phyloP scores from a whole-genome alignment of 2,888 invertebrate genomes.

The Apocheima hispidaria region DNA sequence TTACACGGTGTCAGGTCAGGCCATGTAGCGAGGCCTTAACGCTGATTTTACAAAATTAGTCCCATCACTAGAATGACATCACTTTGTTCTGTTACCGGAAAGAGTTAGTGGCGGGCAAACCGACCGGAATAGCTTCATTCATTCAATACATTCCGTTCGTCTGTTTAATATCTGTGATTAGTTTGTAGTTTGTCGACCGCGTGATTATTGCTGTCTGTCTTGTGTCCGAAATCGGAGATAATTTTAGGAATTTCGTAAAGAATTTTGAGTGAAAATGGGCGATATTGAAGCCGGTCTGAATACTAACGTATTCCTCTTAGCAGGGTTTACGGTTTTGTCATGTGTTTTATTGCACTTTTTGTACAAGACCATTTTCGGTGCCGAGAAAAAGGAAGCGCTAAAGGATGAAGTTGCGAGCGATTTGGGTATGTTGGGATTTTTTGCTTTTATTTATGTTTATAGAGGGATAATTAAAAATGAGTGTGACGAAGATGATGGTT shows the following conservation, averaged over 20 bases:
- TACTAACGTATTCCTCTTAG: constrained; percentile 63
- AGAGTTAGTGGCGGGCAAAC: constrained; percentile 12
- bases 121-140: constrained; percentile 36
- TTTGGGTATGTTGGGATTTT: constrained; percentile 63
- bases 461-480: not conserved
- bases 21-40: no score
- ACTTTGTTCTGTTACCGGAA: constrained; percentile 2
- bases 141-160: constrained; percentile 47
- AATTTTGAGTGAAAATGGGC: constrained; percentile 80
- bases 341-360: constrained; percentile 74
- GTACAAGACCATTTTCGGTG: constrained; percentile 71
- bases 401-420: constrained; percentile 71
- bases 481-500: not conserved
- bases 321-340: constrained; percentile 64
- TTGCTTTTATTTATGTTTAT: constrained; percentile 11
- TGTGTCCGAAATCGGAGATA: constrained; percentile 49
- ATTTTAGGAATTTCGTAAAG: constrained; percentile 53
- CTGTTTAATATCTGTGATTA: constrained; percentile 55
- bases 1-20: no score
- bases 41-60: not conserved
- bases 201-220: constrained; percentile 67
- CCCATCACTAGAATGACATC: constrained; percentile 7
- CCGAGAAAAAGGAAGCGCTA: constrained; percentile 69
- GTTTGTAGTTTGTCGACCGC: constrained; percentile 66
- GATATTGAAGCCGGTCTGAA: constrained; percentile 71